Conservation (phyloP, 2,888 invertebrate genomes). For the Andrena minutula region DNA sequence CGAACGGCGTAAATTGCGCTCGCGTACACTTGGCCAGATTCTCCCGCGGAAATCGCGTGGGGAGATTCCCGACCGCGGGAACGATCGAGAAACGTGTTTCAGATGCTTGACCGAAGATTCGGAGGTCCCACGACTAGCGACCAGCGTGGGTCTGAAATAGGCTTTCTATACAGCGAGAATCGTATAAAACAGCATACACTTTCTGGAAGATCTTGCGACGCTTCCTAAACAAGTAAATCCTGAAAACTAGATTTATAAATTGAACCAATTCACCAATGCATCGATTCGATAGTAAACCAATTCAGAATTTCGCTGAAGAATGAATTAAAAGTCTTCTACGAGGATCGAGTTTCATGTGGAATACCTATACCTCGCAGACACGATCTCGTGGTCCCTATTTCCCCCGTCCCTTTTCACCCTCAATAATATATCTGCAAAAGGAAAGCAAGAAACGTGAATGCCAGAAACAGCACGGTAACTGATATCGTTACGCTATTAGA, state of each 20-base stretch:
- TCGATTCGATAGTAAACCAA: too few relatives aligned
- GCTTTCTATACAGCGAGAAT: too few relatives aligned
- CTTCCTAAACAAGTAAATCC: too few relatives aligned
- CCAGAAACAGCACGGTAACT: constrained; percentile 14
- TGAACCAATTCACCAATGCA: too few relatives aligned
- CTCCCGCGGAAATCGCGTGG: constrained; percentile 23
- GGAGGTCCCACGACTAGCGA: not conserved
- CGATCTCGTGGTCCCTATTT: not conserved
- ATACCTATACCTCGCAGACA: not conserved
- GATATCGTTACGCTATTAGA: constrained; percentile 53
- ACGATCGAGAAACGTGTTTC: constrained; percentile 10
- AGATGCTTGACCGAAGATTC: constrained; percentile 1
- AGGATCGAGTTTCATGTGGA: not conserved
- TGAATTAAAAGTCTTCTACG: not conserved
- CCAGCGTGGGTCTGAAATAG: too few relatives aligned
- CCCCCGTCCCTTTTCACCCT: not conserved
- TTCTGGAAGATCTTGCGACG: too few relatives aligned
- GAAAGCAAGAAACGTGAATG: constrained; percentile 7
- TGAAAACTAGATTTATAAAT: too few relatives aligned
- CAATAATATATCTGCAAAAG: constrained; percentile 4
- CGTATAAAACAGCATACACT: too few relatives aligned
- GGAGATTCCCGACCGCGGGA: constrained; percentile 6
- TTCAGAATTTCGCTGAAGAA: not conserved
- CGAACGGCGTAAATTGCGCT: constrained; percentile 74
- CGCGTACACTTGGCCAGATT: constrained; percentile 47